Evolutionary conservation across 2,113 vertebrate genomes (phyloP).

Genomic region (Cnemophilus loriae): DNA sequence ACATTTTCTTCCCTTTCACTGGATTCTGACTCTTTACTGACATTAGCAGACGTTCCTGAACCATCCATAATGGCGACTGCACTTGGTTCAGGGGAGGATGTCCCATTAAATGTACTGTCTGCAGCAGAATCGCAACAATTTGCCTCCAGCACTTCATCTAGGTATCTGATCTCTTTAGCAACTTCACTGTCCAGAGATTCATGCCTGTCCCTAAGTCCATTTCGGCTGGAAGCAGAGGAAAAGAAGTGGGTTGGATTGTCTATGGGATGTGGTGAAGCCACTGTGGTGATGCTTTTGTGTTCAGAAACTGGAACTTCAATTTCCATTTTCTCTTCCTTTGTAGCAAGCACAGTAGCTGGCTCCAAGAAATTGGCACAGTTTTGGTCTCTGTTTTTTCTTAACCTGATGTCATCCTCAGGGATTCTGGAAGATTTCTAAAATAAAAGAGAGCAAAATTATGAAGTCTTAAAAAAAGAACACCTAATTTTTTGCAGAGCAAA

Average conservation of each 20-base stretch:
- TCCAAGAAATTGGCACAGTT: conserved; percentile 83
- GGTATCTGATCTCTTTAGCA: conserved; percentile 89
- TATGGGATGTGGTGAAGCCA: conserved; percentile 55
- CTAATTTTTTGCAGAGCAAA: background rate
- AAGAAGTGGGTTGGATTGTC: conserved; percentile 75
- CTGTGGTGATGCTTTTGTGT: conserved; percentile 70
- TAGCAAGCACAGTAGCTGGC: conserved; percentile 74
- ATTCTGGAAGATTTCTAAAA: conserved; percentile 82
- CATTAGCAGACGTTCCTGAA: conserved; percentile 62
- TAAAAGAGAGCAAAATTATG: conserved; percentile 4
- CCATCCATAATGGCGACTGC: conserved; percentile 54
- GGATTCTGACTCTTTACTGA: conserved; percentile 38
- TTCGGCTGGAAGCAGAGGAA: conserved; percentile 67
- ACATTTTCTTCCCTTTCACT: conserved; percentile 48
- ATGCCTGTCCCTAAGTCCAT: conserved; percentile 74
- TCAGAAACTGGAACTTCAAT: conserved; percentile 78
- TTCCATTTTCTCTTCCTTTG: conserved; percentile 84
- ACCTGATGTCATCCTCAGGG: conserved; percentile 84
- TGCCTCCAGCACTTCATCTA: conserved; percentile 93
- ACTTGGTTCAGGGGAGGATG: conserved; percentile 72
- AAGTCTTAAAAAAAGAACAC: background rate
- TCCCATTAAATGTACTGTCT: conserved; percentile 85
- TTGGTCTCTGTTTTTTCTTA: conserved; percentile 72
- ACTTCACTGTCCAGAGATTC: conserved; percentile 86
- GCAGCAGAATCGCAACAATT: conserved; percentile 80